Evolutionary conservation across 2,113 vertebrate genomes (phyloP).

Genomic region (Triplophysa rosa): DNA sequence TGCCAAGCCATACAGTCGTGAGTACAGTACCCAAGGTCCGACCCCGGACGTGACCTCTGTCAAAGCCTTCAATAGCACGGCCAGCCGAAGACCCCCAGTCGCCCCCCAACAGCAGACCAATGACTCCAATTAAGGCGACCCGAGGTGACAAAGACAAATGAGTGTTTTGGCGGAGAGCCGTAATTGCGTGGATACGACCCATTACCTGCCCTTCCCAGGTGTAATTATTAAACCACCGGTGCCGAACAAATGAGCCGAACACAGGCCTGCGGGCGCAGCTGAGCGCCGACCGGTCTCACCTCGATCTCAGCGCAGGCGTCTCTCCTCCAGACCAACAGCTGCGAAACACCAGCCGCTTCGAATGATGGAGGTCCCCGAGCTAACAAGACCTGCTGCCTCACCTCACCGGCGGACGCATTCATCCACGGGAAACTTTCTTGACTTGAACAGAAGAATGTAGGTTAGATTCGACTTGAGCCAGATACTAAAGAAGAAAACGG

Average conservation of each 20-base stretch:
- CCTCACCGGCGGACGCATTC: neutral
- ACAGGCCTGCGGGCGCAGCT: constrained; percentile 59
- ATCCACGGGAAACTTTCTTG: neutral
- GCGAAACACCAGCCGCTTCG: constrained; percentile 23
- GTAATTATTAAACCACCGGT: constrained; percentile 72
- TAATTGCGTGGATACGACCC: constrained; percentile 68
- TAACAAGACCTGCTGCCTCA: neutral
- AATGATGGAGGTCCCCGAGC: constrained; percentile 8
- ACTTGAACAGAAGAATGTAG: neutral
- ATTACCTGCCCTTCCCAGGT: constrained; percentile 74
- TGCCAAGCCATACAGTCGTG: neutral
- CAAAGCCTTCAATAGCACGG: constrained; percentile 20
- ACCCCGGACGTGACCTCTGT: constrained; percentile 13
- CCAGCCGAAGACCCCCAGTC: constrained; percentile 47
- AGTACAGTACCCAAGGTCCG: neutral
- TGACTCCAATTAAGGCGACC: constrained; percentile 59
- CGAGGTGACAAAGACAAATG: constrained; percentile 65
- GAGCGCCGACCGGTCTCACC: constrained; percentile 42
- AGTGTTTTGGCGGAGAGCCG: constrained; percentile 63
- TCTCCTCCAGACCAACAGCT: constrained; percentile 32
- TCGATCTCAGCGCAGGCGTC: neutral
- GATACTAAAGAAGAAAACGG: no score
- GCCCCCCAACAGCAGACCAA: constrained; percentile 45
- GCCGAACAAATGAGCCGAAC: constrained; percentile 73
- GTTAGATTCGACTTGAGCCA: neutral